phyloP scores from a whole-genome alignment of 2,113 vertebrate species.

The Corythaeola cristata region DNA sequence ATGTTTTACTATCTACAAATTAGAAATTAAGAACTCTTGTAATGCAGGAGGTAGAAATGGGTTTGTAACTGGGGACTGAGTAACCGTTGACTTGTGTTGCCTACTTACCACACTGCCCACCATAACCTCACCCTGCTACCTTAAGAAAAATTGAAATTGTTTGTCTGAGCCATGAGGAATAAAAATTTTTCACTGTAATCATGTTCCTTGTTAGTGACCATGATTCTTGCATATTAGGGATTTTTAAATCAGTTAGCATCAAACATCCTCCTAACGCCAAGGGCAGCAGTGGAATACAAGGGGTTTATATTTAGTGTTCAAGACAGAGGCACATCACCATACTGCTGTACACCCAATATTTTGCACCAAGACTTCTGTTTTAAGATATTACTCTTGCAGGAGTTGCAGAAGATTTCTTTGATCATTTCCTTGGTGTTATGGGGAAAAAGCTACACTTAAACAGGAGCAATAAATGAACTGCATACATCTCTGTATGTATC shows the following conservation, averaged over 20 bases:
- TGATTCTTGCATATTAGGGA: not conserved
- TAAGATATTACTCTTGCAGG: not conserved
- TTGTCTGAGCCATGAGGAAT: not conserved
- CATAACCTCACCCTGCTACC: not conserved
- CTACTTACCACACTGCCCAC: not conserved
- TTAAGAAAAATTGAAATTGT: not conserved
- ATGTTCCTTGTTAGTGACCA: not conserved
- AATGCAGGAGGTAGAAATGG: not conserved
- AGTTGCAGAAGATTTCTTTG: not conserved
- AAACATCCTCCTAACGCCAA: not conserved
- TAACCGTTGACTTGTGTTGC: accelerated
- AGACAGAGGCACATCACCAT: not conserved
- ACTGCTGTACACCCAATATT: not conserved
- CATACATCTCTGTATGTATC: no score
- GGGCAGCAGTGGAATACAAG: not conserved
- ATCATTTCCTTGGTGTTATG: not conserved
- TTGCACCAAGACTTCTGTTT: not conserved
- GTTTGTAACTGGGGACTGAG: not conserved
- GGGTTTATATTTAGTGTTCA: not conserved
- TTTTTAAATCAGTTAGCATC: not conserved
- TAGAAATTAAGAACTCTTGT: not conserved
- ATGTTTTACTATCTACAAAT: not conserved
- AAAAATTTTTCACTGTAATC: not conserved
- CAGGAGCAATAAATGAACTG: not conserved
- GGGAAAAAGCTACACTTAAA: not conserved